Base-by-base conservation (phyloP, 2,888 invertebrate species). In the Orthosia gracilis region DNA sequence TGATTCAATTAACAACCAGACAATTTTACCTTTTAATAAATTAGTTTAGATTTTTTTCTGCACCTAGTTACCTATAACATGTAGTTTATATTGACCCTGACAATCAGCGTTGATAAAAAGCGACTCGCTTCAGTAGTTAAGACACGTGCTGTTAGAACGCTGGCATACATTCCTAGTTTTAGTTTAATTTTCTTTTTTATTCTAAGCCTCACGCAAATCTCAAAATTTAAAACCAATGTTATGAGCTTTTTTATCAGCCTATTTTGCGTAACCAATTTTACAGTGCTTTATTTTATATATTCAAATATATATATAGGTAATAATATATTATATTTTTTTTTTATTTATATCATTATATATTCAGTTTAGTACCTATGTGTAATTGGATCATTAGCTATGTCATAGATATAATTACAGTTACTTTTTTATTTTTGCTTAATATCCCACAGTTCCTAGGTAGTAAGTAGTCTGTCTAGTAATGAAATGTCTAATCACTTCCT, bases 51-150 rank as follows among this genome's bases (percentile, higher is more conserved):
- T 9, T 45, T 50, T 49, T 50, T 18, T 50, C 58, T 40, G 12
- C 40, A 40, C 40, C 21, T 26, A 5, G 26, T 26, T 15, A 21
- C 40, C 15, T 21, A 15, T 47, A 47, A 61, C 7, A 52, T 26
- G 21, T 52, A 40, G 7, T 61, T 47, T 17, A 21, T 5, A 26
- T 15, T 17, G 17, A 13, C 76, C 76, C 69, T 76, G 69, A 45
- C 26, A 69, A 13, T 69, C 76, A 57, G 21, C 61, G 18, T 76
- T 4, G 47, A 49, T 21, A 54, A 67, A 76, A 76, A 76, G 49
- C 40, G 47, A 47, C 17, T 52, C 75, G 66, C 40, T 76, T 76
- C 59, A 75, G 54, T 76, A 61, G 59, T 40, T 61, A 5, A 55
- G 15, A 13, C 26, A 54, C 49, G 59, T 54, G 76, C n/a, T 15